These are phyloP conservation scores for Drosophila antonietae DNA, from an alignment of 2,888 invertebrate genomes.

Conservation along the genomic window DNA sequence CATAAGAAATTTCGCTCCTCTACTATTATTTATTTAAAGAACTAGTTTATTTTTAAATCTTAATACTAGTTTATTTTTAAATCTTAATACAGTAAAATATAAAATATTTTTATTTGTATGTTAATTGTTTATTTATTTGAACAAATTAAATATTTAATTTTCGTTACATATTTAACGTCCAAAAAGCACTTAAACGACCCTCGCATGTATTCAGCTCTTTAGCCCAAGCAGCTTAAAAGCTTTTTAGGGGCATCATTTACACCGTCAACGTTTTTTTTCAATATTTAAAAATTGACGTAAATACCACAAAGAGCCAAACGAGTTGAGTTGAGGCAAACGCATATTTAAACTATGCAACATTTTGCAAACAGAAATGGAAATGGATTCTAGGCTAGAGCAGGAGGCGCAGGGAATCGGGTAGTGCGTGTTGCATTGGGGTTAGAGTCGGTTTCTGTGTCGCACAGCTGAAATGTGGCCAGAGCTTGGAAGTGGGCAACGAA, in stretches of 20 bases:
- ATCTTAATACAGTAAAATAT: too few species aligned
- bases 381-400: conserved; percentile 6
- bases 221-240: conserved; percentile 61
- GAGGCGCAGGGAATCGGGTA: conserved; percentile 5
- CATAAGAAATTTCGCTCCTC: too few species aligned
- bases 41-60: too few species aligned
- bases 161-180: background rate
- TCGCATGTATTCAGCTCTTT: conserved; percentile 16
- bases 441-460: conserved; percentile 37
- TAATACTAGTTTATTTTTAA: too few species aligned
- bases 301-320: conserved; percentile 41
- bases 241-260: conserved; percentile 63
- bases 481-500: conserved; percentile 42
- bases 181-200: conserved; percentile 21
- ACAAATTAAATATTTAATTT: background rate
- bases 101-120: too few species aligned
- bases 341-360: conserved; percentile 61
- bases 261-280: conserved; percentile 41
- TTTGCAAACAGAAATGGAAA: conserved; percentile 30
- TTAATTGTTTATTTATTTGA: too few species aligned
- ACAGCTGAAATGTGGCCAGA: conserved; percentile 52
- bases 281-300: conserved; percentile 61
- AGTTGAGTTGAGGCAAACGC: conserved; percentile 37
- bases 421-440: conserved; percentile 50
- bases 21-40: too few species aligned